phyloP scores from a whole-genome alignment of 2,888 invertebrate species.

The Bellardia pandia region DNA sequence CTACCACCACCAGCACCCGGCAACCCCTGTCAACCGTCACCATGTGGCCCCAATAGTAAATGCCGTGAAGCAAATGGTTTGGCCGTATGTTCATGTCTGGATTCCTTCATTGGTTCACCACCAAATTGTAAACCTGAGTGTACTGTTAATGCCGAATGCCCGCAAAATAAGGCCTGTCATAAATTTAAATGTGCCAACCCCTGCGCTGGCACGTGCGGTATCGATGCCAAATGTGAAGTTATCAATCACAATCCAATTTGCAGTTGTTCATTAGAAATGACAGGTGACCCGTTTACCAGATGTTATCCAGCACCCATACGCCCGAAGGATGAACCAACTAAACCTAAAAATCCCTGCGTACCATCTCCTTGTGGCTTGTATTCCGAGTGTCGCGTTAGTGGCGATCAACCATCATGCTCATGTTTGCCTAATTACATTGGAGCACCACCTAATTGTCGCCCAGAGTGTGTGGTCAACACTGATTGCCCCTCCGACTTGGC shows the following conservation, averaged over 20 bases:
- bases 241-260: slow-evolving; percentile 93
- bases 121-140: slow-evolving; percentile 94
- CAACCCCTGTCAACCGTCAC: slow-evolving; percentile 89
- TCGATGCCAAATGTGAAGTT: slow-evolving; percentile 90
- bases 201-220: slow-evolving; percentile 92
- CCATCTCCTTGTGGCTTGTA: slow-evolving; percentile 90
- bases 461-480: slow-evolving; percentile 87
- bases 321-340: slow-evolving; percentile 77
- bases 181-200: slow-evolving; percentile 93
- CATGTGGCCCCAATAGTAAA: slow-evolving; percentile 92
- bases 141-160: slow-evolving; percentile 92
- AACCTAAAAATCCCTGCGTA: slow-evolving; percentile 87
- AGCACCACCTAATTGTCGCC: slow-evolving; percentile 88
- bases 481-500: slow-evolving; percentile 88
- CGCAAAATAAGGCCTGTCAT: slow-evolving; percentile 91
- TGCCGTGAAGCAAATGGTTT: slow-evolving; percentile 89
- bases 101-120: slow-evolving; percentile 90
- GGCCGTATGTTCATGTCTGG: slow-evolving; percentile 91
- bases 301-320: slow-evolving; percentile 86
- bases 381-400: slow-evolving; percentile 87
- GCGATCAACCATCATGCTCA: slow-evolving; percentile 87
- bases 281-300: slow-evolving; percentile 92
- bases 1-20: slow-evolving; percentile 76
- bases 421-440: slow-evolving; percentile 88
- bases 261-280: slow-evolving; percentile 89